These are phyloP conservation scores for Hirtodrosophila duncani DNA, from an alignment of 2,888 invertebrate genomes.

Conservation along the genomic window DNA sequence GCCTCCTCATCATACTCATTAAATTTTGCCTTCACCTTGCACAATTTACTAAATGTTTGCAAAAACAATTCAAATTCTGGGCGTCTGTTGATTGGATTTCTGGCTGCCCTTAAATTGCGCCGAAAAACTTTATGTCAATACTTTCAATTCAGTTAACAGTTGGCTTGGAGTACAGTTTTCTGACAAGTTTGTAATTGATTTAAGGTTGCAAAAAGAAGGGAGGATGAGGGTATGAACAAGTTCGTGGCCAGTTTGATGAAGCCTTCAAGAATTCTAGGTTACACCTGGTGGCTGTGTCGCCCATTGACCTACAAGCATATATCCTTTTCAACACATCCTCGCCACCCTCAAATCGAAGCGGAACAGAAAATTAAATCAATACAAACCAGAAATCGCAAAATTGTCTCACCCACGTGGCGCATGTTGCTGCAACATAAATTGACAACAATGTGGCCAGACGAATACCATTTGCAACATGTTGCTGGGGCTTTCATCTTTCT, in stretches of 20 bases:
- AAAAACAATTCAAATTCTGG: slow-evolving; percentile 4
- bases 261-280: too few species aligned
- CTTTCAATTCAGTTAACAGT: slow-evolving; percentile 19
- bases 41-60: slow-evolving; percentile 2
- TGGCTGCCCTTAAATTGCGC: slow-evolving; percentile 7
- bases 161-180: slow-evolving; percentile 4
- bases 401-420: background rate
- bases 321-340: background rate
- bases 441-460: slow-evolving; percentile 20
- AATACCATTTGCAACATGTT: slow-evolving; percentile 27
- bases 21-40: slow-evolving; percentile 9
- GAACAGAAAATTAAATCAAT: too few species aligned
- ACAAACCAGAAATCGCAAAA: slow-evolving; percentile 39
- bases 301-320: slow-evolving; percentile 38
- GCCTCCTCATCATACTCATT: slow-evolving; percentile 33
- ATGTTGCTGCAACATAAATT: slow-evolving; percentile 3
- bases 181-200: slow-evolving; percentile 29
- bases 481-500: slow-evolving; percentile 14
- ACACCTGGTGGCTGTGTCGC: slow-evolving; percentile 5
- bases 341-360: slow-evolving; percentile 24
- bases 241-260: too few species aligned
- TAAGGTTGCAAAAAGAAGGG: slow-evolving; percentile 2
- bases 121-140: slow-evolving; percentile 14
- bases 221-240: background rate
- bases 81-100: background rate